A percentile compares a stretch with the other conserved stretches of the same genome.
phyloP scores from a whole-genome alignment of 2,888 invertebrate genomes.

The Fissipunctia ypsillon region DNA sequence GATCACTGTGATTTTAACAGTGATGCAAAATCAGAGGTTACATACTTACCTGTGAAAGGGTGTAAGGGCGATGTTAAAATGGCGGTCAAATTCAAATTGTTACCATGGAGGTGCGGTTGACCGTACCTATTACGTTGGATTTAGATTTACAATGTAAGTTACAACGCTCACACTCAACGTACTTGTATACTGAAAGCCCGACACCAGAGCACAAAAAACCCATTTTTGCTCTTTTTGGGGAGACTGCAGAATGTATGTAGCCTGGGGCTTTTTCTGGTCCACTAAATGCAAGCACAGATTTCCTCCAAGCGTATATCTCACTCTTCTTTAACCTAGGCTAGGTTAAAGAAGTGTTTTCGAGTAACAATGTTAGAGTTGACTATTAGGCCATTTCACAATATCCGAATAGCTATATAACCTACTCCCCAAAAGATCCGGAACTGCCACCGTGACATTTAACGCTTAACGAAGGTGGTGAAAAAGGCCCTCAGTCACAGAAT shows the following conservation, averaged over 20 bases:
- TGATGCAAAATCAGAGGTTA: too few species aligned
- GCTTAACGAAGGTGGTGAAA: not conserved
- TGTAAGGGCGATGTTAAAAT: too few species aligned
- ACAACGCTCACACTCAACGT: not conserved
- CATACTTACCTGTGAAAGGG: too few species aligned
- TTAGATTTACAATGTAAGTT: slow-evolving; percentile 2
- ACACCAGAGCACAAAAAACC: slow-evolving; percentile 32
- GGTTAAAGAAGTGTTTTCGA: too few species aligned
- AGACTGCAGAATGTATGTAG: slow-evolving; percentile 35
- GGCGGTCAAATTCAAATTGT: not conserved
- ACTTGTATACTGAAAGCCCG: slow-evolving; percentile 13
- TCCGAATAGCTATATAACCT: not conserved
- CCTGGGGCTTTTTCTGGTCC: slow-evolving; percentile 36
- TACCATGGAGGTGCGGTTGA: too few species aligned
- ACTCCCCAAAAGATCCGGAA: too few species aligned
- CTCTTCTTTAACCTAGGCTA: not conserved
- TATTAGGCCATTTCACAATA: not conserved
- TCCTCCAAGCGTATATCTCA: not conserved
- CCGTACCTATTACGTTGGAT: not conserved
- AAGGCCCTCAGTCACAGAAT: too few species aligned
- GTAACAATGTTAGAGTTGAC: not conserved
- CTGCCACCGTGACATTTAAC: not conserved
- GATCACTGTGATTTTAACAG: too few species aligned
- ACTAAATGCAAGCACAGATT: slow-evolving; percentile 19
- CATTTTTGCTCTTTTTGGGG: slow-evolving; percentile 32